Base-by-base conservation (phyloP, 2,888 invertebrate genomes). In the Epinotia ramella region DNA sequence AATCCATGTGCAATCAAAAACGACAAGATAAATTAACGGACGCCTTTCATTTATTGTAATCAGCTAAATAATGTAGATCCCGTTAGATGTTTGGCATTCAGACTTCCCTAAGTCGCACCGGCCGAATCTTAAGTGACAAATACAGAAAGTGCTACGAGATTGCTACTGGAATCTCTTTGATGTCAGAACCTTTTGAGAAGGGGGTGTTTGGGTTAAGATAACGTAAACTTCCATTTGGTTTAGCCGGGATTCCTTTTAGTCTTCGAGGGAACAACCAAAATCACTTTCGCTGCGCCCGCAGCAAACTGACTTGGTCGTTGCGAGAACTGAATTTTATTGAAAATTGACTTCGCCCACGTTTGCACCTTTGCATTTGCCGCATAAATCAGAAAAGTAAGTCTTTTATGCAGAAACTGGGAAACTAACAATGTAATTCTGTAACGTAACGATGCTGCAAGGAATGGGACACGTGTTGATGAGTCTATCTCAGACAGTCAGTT, bases 151-250 rank as follows among this genome's bases (percentile, higher is more conserved):
- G 20, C 74, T 53, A 64, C 64, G 60, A 44, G 33, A 71, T 65
- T 53, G 66, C 65, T 56, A 66, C 75, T 56, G 68, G 33, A 65
- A 74, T 74, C 69, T 64, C 74, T 75, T 75, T 71, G 70, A 71
- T 66, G 59, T 60, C 69, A 11, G 40, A 40, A 53, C 63, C 68
- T 68, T 18, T 57, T 63, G 57, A 46, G 62, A 28, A 46, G 46
- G 46, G 49, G 40, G 56, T 65, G 60, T 75, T 65, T 44, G 70
- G 59, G 66, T 56, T 71, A 66, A 71, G 75, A 71, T 75, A 71
- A 75, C 75, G 75, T 40, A 66, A 75, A 70, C 49, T 70, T 70
- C 70, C 64, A 74, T 64, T 75, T 40, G 33, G 64, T 60, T 75
- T 69, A 75, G 66, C 70, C 70, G 60, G 53, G 70, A 60, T 75